Evolutionary conservation across 2,113 vertebrate genomes (phyloP).

Genomic region (Gulo gulo): DNA sequence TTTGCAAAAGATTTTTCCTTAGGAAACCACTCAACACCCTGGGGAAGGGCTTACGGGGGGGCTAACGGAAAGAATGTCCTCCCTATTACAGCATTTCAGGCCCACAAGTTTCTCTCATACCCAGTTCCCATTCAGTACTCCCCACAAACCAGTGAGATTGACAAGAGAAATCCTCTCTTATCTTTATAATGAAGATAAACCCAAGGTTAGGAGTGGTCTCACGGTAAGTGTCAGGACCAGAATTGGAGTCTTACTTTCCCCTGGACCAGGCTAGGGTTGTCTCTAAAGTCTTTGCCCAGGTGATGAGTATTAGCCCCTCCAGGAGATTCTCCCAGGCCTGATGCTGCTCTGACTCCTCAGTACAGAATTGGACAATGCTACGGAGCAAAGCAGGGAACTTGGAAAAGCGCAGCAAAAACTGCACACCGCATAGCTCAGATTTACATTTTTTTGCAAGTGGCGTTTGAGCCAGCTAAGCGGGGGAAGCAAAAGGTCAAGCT

Average conservation of each 20-base stretch:
- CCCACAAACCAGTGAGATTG: neutral
- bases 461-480: neutral
- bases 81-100: neutral
- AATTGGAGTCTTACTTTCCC: neutral
- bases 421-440: neutral
- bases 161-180: neutral
- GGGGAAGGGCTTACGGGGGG: neutral
- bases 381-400: neutral
- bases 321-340: neutral
- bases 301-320: neutral
- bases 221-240: neutral
- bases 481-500: neutral
- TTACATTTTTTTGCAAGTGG: neutral
- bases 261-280: neutral
- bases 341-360: neutral
- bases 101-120: neutral
- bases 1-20: neutral
- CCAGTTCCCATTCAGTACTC: neutral
- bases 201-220: neutral
- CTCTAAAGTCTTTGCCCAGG: neutral
- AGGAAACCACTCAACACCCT: neutral
- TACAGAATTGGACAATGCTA: neutral
- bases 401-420: neutral
- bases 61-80: neutral
- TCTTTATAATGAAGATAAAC: neutral